phyloP scores from a whole-genome alignment of 2,113 vertebrate genomes.

The Hemibagrus wyckioides region DNA sequence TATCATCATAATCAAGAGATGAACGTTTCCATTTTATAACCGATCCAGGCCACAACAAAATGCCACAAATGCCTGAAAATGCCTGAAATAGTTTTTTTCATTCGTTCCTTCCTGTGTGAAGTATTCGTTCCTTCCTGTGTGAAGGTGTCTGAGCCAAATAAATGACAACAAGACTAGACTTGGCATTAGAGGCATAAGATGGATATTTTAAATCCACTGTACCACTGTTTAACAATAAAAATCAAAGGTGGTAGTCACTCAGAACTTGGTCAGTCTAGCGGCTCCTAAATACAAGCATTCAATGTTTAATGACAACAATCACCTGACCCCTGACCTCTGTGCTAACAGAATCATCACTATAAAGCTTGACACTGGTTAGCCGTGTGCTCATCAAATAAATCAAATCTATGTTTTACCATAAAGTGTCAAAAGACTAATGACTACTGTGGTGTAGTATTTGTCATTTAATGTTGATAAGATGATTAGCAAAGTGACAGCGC shows the following conservation, averaged over 20 bases:
- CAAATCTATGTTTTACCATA: slow-evolving; percentile 2
- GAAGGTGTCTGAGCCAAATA: background rate
- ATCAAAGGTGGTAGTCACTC: background rate
- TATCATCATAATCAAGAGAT: background rate
- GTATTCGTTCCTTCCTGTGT: background rate
- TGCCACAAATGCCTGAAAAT: no score
- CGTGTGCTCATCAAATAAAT: background rate
- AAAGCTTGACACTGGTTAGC: background rate
- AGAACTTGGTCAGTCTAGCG: background rate
- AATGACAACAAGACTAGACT: background rate
- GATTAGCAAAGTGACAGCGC: slow-evolving; percentile 14
- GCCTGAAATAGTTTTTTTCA: background rate
- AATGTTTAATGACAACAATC: background rate
- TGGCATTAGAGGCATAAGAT: background rate
- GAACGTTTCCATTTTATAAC: background rate
- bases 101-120: background rate
- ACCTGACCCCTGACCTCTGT: background rate
- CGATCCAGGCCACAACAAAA: background rate
- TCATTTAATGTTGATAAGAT: slow-evolving; percentile 13
- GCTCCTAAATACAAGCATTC: background rate
- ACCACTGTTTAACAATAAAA: background rate
- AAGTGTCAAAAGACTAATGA: background rate
- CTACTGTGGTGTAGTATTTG: background rate
- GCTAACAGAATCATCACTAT: background rate
- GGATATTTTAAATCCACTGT: no score